These are phyloP conservation scores for Ptyas mucosa DNA, from an alignment of 2,113 vertebrate species.

Conservation along the genomic window DNA sequence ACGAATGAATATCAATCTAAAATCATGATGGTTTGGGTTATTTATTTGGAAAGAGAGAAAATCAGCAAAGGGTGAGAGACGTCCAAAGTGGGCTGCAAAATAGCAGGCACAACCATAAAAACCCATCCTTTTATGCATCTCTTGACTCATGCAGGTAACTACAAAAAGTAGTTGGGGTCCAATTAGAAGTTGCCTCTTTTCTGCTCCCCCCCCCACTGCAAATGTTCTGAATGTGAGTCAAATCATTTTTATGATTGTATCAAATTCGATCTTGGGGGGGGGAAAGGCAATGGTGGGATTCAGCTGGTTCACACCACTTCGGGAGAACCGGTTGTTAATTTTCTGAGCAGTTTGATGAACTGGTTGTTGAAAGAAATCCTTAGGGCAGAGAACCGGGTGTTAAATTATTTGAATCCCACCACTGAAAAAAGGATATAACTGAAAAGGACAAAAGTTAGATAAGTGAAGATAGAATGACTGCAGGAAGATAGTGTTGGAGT, in stretches of 20 bases:
- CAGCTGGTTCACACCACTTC: too few species aligned
- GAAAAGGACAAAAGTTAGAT: not conserved
- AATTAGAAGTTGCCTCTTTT: not conserved
- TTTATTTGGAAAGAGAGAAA: not conserved
- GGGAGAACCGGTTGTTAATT: too few species aligned
- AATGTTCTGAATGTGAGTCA: not conserved
- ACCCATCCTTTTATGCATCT: not conserved
- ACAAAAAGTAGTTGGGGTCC: not conserved
- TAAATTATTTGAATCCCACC: too few species aligned
- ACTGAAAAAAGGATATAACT: fast-evolving
- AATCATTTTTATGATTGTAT: not conserved
- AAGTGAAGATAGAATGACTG: not conserved
- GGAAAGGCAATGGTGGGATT: too few species aligned
- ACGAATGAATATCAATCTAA: not conserved
- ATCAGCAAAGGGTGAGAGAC: not conserved
- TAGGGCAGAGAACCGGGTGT: too few species aligned
- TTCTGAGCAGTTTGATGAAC: too few species aligned
- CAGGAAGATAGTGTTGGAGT: not conserved
- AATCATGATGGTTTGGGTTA: not conserved
- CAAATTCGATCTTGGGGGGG: not conserved
- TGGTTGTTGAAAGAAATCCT: too few species aligned
- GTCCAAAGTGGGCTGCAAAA: not conserved
- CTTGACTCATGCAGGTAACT: not conserved
- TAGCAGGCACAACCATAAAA: not conserved
- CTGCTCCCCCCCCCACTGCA: not conserved